These are phyloP conservation scores for Phania funesta DNA, from an alignment of 2,888 invertebrate species.

Conservation along the genomic window DNA sequence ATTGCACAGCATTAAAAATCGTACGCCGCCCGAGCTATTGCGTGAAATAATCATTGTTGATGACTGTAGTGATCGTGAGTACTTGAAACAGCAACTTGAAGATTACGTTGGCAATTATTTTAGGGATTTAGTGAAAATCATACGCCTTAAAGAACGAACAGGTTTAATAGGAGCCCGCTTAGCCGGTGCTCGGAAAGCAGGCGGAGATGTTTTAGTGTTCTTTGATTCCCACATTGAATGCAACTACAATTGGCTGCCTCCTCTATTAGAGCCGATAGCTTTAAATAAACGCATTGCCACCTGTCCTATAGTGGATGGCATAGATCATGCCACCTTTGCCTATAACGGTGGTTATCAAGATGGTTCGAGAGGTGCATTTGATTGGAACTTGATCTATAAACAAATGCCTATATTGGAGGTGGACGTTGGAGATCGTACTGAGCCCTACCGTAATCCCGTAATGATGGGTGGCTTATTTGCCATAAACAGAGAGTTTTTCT, in stretches of 20 bases:
- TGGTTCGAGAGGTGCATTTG: constrained; percentile 65
- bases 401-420: constrained; percentile 84
- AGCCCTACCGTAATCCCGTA: constrained; percentile 87
- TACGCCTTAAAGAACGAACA: constrained; percentile 86
- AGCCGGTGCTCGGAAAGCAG: constrained; percentile 89
- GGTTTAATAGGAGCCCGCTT: constrained; percentile 93
- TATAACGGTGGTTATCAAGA: constrained; percentile 60
- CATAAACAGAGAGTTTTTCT: constrained; percentile 93
- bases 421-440: constrained; percentile 70
- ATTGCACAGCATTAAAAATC: constrained; percentile 88
- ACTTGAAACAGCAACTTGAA: constrained; percentile 86
- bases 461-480: constrained; percentile 99
- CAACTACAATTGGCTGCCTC: constrained; percentile 84
- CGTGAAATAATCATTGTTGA: constrained; percentile 94
- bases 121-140: constrained; percentile 83
- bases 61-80: constrained; percentile 88
- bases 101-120: constrained; percentile 85
- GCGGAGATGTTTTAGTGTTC: constrained; percentile 90
- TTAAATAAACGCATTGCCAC: constrained; percentile 91
- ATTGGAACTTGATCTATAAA: constrained; percentile 81
- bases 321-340: constrained; percentile 80
- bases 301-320: constrained; percentile 87
- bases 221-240: constrained; percentile 95
- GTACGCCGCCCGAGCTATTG: constrained; percentile 90
- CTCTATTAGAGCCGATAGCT: constrained; percentile 93